phyloP scores from a whole-genome alignment of 2,113 vertebrate genomes.

The Dasyprocta punctata region DNA sequence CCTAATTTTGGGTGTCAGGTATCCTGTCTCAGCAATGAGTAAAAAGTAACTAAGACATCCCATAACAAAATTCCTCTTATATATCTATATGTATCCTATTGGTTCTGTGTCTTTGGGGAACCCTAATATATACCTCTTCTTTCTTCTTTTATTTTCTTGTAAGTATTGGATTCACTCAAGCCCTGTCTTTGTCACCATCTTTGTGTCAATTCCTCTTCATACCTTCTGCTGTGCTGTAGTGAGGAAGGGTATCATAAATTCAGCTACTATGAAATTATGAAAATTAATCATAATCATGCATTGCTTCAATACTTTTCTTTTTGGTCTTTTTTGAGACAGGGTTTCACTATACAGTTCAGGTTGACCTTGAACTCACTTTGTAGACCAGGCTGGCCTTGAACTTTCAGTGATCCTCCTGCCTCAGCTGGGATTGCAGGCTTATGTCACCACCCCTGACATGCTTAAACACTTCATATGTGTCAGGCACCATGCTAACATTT shows the following conservation, averaged over 20 bases:
- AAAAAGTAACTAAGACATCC: too few species aligned
- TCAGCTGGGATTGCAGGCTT: too few species aligned
- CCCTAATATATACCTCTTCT: background rate
- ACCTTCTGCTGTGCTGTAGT: background rate
- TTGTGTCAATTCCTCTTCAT: background rate
- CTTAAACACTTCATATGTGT: background rate
- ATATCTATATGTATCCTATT: background rate
- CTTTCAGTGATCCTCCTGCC: background rate
- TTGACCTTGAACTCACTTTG: background rate
- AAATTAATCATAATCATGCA: background rate
- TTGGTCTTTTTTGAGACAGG: background rate
- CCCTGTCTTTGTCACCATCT: background rate
- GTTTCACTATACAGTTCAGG: background rate
- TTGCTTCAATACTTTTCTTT: background rate
- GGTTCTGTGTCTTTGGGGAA: background rate
- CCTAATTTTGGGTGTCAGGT: too few species aligned
- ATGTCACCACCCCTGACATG: too few species aligned
- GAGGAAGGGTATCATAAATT: background rate
- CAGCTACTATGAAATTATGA: background rate
- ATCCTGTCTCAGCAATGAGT: too few species aligned
- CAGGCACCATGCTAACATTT: background rate
- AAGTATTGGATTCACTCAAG: background rate
- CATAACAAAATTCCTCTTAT: background rate
- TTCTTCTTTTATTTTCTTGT: background rate
- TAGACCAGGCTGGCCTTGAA: background rate